Conservation (phyloP, 2,888 invertebrate species). For the Andrena chrysosceles region DNA sequence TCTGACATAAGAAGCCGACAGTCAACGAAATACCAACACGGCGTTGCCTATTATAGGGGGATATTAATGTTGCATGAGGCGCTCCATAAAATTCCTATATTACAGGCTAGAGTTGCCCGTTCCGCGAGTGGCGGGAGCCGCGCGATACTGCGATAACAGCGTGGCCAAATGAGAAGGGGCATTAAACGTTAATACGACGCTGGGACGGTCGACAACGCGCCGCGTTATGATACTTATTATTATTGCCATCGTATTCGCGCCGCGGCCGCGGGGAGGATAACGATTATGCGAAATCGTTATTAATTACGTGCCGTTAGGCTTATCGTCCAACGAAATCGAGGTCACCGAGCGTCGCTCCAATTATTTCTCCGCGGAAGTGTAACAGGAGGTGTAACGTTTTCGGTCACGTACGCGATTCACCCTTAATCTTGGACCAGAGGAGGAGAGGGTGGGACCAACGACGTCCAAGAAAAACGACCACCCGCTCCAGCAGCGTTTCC, state of each 20-base stretch:
- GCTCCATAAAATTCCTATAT: slow-evolving; percentile 27
- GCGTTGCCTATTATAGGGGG: not conserved
- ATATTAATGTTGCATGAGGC: slow-evolving; percentile 31
- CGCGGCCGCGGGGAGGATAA: slow-evolving; percentile 21
- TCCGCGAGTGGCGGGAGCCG: slow-evolving; percentile 16
- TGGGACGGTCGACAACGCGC: slow-evolving; percentile 27
- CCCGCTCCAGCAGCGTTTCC: slow-evolving; percentile 20
- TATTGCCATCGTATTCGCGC: slow-evolving; percentile 34
- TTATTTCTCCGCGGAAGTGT: slow-evolving; percentile 43
- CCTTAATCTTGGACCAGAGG: slow-evolving; percentile 33
- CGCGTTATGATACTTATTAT: slow-evolving; percentile 47
- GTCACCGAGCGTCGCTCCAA: slow-evolving; percentile 36
- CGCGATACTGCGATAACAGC: slow-evolving; percentile 38
- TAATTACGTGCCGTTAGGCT: slow-evolving; percentile 56
- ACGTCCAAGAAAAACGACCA: slow-evolving; percentile 35
- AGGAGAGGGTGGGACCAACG: not conserved
- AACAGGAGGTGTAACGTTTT: slow-evolving; percentile 1
- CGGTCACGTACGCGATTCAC: slow-evolving; percentile 53
- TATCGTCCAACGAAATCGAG: slow-evolving; percentile 57
- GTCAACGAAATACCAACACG: slow-evolving; percentile 20
- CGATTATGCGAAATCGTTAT: slow-evolving; percentile 64
- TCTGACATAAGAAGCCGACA: not conserved
- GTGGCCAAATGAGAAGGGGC: slow-evolving; percentile 35
- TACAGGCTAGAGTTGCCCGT: slow-evolving; percentile 16
- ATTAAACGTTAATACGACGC: slow-evolving; percentile 31